Percentiles rank a stretch among this genome's conserved stretches.
phyloP scores from a whole-genome alignment of 2,888 invertebrate species.

The Ligdia adustata region DNA sequence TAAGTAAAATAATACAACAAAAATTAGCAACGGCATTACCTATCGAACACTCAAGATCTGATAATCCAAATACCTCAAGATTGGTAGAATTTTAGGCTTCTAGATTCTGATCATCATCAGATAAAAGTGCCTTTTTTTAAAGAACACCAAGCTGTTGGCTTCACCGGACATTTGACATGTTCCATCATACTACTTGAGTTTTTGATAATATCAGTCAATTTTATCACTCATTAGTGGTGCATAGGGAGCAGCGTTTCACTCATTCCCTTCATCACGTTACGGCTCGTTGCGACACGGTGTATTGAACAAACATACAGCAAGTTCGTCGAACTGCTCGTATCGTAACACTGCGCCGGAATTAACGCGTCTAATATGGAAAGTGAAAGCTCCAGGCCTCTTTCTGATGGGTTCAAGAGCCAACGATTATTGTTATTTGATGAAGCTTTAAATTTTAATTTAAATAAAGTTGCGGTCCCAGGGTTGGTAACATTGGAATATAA shows the following conservation, averaged over 20 bases:
- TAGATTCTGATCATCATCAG: no score
- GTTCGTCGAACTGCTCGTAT: constrained; percentile 63
- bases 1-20: no score
- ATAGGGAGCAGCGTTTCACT: constrained; percentile 36
- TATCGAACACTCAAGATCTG: no score
- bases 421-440: background rate
- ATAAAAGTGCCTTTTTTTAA: no score
- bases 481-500: background rate
- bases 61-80: no score
- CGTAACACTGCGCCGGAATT: constrained; percentile 47
- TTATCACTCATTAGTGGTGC: constrained; percentile 64
- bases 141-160: no score
- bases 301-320: constrained; percentile 56
- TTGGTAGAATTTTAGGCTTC: no score
- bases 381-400: constrained; percentile 51
- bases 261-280: constrained; percentile 24
- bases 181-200: no score
- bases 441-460: background rate
- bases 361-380: constrained; percentile 63
- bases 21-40: no score
- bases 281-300: constrained; percentile 47
- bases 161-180: no score
- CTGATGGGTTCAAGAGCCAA: constrained; percentile 8
- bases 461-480: background rate
- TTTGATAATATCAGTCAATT: no score